These are phyloP conservation scores for Onychomys leucogaster DNA, from an alignment of 2,797 vertebrate genomes.

Conservation along the genomic window DNA sequence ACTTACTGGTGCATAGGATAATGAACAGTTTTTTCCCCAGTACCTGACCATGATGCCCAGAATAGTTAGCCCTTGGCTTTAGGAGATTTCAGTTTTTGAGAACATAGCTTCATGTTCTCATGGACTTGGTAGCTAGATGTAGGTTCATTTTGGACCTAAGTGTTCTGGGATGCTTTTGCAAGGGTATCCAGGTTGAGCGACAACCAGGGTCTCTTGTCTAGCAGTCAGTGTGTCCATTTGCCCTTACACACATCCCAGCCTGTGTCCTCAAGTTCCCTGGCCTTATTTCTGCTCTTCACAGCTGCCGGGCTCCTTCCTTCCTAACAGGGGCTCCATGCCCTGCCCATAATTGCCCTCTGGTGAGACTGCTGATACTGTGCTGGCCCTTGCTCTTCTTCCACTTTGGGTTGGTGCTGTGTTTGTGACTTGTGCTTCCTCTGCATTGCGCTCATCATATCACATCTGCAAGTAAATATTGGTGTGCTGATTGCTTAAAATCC, in stretches of 20 bases:
- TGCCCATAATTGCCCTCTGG: not conserved
- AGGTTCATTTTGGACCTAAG: not conserved
- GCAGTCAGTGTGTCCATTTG: not conserved
- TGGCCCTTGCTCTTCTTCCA: not conserved
- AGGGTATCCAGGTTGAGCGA: not conserved
- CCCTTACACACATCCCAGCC: not conserved
- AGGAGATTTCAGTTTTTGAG: not conserved
- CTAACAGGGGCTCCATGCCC: not conserved
- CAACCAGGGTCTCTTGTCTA: not conserved
- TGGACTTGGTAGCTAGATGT: not conserved
- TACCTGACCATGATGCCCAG: not conserved
- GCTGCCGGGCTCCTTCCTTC: not conserved
- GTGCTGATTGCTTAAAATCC: not conserved
- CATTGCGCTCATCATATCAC: not conserved
- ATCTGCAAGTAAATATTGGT: not conserved
- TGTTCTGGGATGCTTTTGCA: not conserved
- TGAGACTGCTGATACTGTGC: not conserved
- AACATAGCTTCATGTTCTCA: not conserved
- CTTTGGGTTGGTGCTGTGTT: not conserved
- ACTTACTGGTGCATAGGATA: not conserved
- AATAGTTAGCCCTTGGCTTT: not conserved
- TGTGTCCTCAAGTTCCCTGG: not conserved
- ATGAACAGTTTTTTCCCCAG: not conserved
- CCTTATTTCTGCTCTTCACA: not conserved
- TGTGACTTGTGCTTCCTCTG: not conserved